phyloP scores from a whole-genome alignment of 2,888 invertebrate species.

The Scaptomyza tumidula region DNA sequence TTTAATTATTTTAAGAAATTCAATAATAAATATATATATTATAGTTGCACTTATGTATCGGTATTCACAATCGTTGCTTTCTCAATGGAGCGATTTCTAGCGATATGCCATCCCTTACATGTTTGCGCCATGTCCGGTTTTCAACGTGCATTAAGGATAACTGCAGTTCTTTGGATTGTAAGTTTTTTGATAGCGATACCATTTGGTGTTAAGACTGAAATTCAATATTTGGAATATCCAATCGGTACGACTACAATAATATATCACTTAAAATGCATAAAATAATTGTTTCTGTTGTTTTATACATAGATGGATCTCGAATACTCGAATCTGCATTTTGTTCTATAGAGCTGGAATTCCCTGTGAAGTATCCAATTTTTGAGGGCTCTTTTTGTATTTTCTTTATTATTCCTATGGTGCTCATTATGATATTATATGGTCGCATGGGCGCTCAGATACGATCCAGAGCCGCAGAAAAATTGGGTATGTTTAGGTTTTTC shows the following conservation, averaged over 20 bases:
- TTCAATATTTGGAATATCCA: constrained; percentile 91
- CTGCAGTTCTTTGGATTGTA: constrained; percentile 90
- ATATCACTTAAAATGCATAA: background rate
- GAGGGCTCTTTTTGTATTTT: constrained; percentile 93
- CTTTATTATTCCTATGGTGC: constrained; percentile 90
- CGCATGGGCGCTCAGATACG: constrained; percentile 91
- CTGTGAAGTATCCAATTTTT: constrained; percentile 88
- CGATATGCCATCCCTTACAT: constrained; percentile 95
- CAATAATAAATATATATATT: background rate
- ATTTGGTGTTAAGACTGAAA: constrained; percentile 90
- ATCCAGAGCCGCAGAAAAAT: constrained; percentile 85
- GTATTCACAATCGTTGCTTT: constrained; percentile 96
- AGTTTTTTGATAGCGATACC: constrained; percentile 91
- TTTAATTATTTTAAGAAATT: background rate
- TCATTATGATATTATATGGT: constrained; percentile 91
- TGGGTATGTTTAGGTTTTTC: constrained; percentile 72
- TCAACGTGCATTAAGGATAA: constrained; percentile 91
- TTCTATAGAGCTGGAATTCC: constrained; percentile 87
- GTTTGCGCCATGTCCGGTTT: constrained; percentile 93
- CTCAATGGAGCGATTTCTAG: constrained; percentile 95
- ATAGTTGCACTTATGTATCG: constrained; percentile 94
- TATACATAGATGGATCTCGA: constrained; percentile 84
- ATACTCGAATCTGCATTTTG: constrained; percentile 93
- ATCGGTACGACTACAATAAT: constrained; percentile 85
- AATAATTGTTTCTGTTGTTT: constrained; percentile 21